Conservation (phyloP, 2,888 invertebrate genomes). For the Polylopha cassiicola region DNA sequence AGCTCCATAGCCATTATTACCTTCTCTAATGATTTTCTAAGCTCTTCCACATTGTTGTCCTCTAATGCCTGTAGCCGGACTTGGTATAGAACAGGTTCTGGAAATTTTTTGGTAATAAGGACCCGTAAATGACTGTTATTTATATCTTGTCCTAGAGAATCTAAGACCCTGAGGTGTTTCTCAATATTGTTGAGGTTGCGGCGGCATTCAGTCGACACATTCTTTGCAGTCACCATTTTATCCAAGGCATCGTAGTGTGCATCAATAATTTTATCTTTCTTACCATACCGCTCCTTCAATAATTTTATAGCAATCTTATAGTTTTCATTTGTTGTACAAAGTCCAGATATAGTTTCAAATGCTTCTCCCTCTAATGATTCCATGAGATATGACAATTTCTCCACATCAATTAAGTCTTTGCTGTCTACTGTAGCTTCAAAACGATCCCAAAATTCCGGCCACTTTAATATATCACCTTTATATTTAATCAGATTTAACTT, state of each 20-base stretch:
- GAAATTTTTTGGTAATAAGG: slow-evolving; percentile 2
- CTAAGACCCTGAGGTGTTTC: slow-evolving; percentile 7
- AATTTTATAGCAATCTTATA: slow-evolving; percentile 3
- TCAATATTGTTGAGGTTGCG: slow-evolving; percentile 2
- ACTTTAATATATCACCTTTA: too few relatives aligned
- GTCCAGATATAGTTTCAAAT: neutral
- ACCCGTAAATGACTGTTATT: slow-evolving; percentile 4
- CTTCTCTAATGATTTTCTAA: neutral
- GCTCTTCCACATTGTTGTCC: neutral
- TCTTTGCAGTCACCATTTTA: neutral
- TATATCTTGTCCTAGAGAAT: slow-evolving; percentile 4
- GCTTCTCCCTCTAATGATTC: neutral
- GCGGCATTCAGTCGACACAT: neutral
- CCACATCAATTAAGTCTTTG: neutral
- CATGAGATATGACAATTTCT: slow-evolving; percentile 3
- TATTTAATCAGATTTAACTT: too few relatives aligned
- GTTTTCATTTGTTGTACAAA: slow-evolving; percentile 2
- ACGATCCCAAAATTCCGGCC: neutral
- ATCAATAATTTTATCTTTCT: neutral
- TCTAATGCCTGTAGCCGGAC: neutral
- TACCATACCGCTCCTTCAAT: slow-evolving; percentile 1
- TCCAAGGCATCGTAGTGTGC: neutral
- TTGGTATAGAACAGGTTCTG: slow-evolving; percentile 7
- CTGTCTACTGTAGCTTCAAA: neutral
- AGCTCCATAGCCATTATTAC: slow-evolving; percentile 1